Evolutionary conservation across 2,888 invertebrate genomes (phyloP).

Genomic region (Antitype chi): DNA sequence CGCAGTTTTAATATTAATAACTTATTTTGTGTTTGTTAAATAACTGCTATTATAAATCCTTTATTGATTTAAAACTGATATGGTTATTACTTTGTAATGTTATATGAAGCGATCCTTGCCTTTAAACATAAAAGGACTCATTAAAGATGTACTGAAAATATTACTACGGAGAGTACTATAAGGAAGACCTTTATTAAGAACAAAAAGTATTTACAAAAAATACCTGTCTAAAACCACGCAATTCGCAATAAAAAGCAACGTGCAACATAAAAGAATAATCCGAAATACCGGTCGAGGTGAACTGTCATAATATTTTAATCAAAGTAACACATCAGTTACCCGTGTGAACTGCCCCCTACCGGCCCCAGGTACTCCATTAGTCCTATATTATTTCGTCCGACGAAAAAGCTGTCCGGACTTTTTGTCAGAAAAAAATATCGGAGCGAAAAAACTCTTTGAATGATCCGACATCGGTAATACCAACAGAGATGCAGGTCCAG

Average conservation of each 20-base stretch:
- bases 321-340: constrained; percentile 64
- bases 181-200: neutral
- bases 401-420: constrained; percentile 67
- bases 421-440: constrained; percentile 57
- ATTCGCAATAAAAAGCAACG: constrained; percentile 26
- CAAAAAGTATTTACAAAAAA: constrained; percentile 7
- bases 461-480: constrained; percentile 67
- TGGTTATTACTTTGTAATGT: neutral
- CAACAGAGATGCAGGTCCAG: constrained; percentile 45
- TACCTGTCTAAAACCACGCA: neutral
- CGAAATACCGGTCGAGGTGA: constrained; percentile 29
- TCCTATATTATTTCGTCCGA: constrained; percentile 64
- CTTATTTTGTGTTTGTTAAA: constrained; percentile 26
- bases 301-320: constrained; percentile 69
- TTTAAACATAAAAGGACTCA: neutral
- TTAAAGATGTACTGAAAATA: neutral
- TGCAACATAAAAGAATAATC: constrained; percentile 12
- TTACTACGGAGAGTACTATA: neutral
- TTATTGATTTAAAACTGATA: neutral
- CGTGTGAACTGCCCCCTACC: constrained; percentile 58
- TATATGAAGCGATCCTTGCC: neutral
- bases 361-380: constrained; percentile 63
- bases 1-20: constrained; percentile 37
- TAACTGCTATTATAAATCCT: constrained; percentile 6
- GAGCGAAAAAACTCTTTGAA: constrained; percentile 66